These are phyloP conservation scores for Palaemon carinicauda DNA, from an alignment of 1,140 invertebrate genomes.

Conservation along the genomic window DNA sequence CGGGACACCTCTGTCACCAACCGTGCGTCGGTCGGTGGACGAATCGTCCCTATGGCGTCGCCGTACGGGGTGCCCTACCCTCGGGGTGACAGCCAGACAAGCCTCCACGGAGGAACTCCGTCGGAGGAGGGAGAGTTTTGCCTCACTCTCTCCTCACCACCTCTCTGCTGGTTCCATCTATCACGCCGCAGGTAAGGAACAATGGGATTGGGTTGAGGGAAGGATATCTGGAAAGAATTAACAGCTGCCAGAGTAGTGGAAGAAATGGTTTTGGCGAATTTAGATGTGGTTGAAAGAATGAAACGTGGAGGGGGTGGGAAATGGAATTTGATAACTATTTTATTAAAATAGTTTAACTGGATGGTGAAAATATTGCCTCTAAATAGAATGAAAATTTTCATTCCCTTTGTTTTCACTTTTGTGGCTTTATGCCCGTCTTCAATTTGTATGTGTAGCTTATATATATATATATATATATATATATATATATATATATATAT, in stretches of 20 bases:
- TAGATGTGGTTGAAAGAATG: neutral
- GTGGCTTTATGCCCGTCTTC: too few species aligned
- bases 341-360: too few species aligned
- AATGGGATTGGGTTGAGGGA: neutral
- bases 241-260: too few species aligned
- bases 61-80: neutral
- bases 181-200: conserved; percentile 14
- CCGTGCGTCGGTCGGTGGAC: conserved; percentile 45
- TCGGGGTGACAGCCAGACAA: neutral
- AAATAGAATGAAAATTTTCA: too few species aligned
- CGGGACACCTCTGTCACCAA: conserved; percentile 32
- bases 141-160: conserved; percentile 22
- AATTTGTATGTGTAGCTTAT: too few species aligned
- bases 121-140: conserved; percentile 38
- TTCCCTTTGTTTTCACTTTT: too few species aligned
- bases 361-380: too few species aligned
- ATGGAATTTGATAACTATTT: neutral
- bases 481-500: too few species aligned
- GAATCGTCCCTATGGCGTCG: conserved; percentile 34
- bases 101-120: conserved; percentile 39
- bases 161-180: conserved; percentile 24
- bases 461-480: too few species aligned
- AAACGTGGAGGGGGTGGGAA: neutral
- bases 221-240: too few species aligned
- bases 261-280: neutral